Evolutionary conservation across 1,140 invertebrate species (phyloP).

Genomic region (Drosophila albomicans): DNA sequence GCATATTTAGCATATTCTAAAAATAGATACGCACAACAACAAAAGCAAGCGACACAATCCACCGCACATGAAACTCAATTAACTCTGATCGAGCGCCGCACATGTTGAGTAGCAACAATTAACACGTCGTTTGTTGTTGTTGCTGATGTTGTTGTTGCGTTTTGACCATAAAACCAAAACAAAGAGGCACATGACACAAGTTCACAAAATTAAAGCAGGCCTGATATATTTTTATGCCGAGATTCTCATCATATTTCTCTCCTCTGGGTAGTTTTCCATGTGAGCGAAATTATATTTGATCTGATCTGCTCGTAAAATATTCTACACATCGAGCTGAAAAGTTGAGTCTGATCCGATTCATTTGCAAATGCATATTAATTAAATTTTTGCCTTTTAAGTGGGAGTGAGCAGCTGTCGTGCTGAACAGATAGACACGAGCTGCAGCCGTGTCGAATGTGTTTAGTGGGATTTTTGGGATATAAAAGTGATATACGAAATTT

Average conservation of each 20-base stretch:
- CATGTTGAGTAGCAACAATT: slow-evolving; percentile 39
- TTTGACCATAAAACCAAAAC: slow-evolving; percentile 16
- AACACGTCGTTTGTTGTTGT: slow-evolving; percentile 19
- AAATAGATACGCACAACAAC: slow-evolving; percentile 39
- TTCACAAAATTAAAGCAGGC: slow-evolving; percentile 8
- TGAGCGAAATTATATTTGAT: slow-evolving; percentile 4
- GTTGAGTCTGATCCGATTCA: slow-evolving; percentile 27
- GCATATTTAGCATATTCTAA: slow-evolving; percentile 46
- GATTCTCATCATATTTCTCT: slow-evolving; percentile 5
- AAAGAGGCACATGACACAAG: slow-evolving; percentile 40
- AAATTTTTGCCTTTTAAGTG: slow-evolving; percentile 54
- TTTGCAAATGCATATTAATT: slow-evolving; percentile 65
- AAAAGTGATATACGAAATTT: slow-evolving; percentile 2
- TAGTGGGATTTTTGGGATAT: slow-evolving; percentile 6
- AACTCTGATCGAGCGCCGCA: slow-evolving; percentile 13
- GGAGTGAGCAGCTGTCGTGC: slow-evolving; percentile 26
- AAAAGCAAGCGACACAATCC: neutral
- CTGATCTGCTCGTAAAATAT: neutral
- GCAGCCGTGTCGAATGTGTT: slow-evolving; percentile 33
- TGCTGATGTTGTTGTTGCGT: neutral
- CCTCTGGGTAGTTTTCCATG: slow-evolving; percentile 26
- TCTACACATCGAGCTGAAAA: neutral
- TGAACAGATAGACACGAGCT: slow-evolving; percentile 47
- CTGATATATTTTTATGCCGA: neutral
- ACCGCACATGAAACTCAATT: slow-evolving; percentile 49